Conservation (phyloP, 1,140 invertebrate species). For the Bicyclus anynana region DNA sequence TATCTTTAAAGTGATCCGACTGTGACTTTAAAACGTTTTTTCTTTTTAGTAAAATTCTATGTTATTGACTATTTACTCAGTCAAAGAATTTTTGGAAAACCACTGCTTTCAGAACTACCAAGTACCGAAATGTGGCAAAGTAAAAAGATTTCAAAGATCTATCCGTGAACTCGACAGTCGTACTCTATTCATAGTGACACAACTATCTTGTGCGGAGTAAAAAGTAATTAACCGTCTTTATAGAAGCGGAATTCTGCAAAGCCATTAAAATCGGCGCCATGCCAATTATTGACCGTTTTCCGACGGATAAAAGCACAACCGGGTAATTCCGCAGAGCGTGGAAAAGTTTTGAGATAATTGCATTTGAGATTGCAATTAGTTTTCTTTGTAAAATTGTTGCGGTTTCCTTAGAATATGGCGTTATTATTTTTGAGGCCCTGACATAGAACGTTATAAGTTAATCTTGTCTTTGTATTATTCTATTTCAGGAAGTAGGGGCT, state of each 20-base stretch:
- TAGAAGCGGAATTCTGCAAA: neutral
- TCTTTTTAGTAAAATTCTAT: too few relatives aligned
- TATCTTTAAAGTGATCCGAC: too few relatives aligned
- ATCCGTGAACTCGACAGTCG: too few relatives aligned
- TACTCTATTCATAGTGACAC: neutral
- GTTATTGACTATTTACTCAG: too few relatives aligned
- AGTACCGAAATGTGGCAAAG: too few relatives aligned
- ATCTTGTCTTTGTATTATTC: too few relatives aligned
- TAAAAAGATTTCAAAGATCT: too few relatives aligned
- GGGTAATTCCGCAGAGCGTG: conserved; percentile 1
- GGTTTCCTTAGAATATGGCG: neutral
- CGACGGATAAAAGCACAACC: conserved; percentile 1
- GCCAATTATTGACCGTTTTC: conserved; percentile 5
- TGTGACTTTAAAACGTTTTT: too few relatives aligned
- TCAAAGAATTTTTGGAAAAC: too few relatives aligned
- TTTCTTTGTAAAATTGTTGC: conserved; percentile 2
- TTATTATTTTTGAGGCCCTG: neutral
- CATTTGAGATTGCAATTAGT: conserved; percentile 3
- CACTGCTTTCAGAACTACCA: too few relatives aligned
- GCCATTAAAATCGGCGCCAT: conserved; percentile 2
- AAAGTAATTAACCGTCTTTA: neutral
- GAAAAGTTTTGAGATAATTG: conserved; percentile 5
- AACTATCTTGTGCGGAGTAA: neutral
- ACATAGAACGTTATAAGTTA: too few relatives aligned
- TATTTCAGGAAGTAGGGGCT: too few relatives aligned